These are phyloP conservation scores for Scaptomyza graminum DNA, from an alignment of 1,140 invertebrate species.

Conservation along the genomic window DNA sequence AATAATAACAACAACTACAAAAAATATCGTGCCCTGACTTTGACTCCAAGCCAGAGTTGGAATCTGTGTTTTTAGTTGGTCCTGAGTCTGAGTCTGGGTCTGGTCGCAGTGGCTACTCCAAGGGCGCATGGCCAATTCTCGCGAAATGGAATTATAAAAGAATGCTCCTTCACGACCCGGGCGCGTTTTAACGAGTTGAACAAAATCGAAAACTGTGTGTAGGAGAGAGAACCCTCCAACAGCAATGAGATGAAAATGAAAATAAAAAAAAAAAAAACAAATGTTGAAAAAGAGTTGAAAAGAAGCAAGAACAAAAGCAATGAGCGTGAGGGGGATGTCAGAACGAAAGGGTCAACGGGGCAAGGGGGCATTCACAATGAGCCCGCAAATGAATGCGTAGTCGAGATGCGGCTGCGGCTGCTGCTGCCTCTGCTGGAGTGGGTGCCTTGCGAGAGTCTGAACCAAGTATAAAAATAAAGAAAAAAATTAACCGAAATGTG, in stretches of 20 bases:
- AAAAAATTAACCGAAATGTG: conserved; percentile 75
- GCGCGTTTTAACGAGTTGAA: conserved; percentile 80
- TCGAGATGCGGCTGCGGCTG: conserved; percentile 24
- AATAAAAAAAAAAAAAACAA: conserved; percentile 73
- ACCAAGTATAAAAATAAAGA: neutral
- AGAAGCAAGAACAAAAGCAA: conserved; percentile 72
- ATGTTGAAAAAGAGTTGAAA: conserved; percentile 38
- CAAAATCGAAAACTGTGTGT: conserved; percentile 64
- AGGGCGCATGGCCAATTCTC: conserved; percentile 81
- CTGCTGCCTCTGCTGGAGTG: conserved; percentile 58
- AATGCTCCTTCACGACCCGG: conserved; percentile 66
- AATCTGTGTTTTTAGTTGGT: neutral
- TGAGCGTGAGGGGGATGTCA: conserved; percentile 71
- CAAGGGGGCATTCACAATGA: conserved; percentile 63
- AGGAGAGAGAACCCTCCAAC: conserved; percentile 63
- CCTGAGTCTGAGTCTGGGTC: conserved; percentile 18
- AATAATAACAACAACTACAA: too few species aligned
- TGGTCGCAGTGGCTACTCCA: conserved; percentile 57
- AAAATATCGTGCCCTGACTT: conserved; percentile 49
- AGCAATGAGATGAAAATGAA: conserved; percentile 80
- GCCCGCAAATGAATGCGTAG: conserved; percentile 79
- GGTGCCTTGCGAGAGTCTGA: conserved; percentile 34
- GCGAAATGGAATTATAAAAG: conserved; percentile 83
- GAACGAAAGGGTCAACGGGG: neutral
- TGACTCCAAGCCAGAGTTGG: conserved; percentile 11